Evolutionary conservation across 2,888 invertebrate genomes (phyloP), one percentile per base, ranked within the genome.

Genomic region (Saturnia japonica): DNA sequence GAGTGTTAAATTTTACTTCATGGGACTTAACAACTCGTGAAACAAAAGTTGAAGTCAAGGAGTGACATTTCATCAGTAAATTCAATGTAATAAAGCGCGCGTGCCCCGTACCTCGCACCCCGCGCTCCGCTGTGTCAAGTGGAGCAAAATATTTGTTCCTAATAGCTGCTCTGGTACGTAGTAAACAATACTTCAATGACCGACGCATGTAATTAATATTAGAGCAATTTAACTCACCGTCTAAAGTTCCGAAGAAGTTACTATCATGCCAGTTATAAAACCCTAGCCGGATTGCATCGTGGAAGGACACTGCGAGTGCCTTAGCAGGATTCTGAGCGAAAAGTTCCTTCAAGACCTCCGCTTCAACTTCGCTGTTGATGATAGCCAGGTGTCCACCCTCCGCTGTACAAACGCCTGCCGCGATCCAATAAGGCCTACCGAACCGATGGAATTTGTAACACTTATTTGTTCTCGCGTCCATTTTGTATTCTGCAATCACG

Each of bases 311-410:
- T 4, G 57, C 28, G 4, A 60, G 57, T 6, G 57, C 14, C 54
- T 54, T 0, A 54, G 54, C 54, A 22, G 57, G 57, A 14, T 60
- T 1, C 28, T 60, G 28, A 14, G 57, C 57, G 14, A 60, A 60
- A 14, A 60, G 14, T 14, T 25, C 19, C 28, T 8, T 60, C 16
- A 60, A 60, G 12, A 60, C 57, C 25, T 60, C 57, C 6, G 57
- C 57, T 60, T 60, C 57, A 14, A 14, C 4, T 28, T 85, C 85
- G 74, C 85, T 85, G 70, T 60, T 60, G 57, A 60, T 60, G 57
- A 60, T 60, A 7, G 57, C 57, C 84, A 85, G 40, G 75, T 82
- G 57, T 2, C 57, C 57, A 4, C 57, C 57, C 14, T 60, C 57
- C 57, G 19, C 80, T 25, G 57, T 28, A 28, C 57, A 60, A 19